These are phyloP conservation scores for Germaria angustata DNA, from an alignment of 2,888 invertebrate genomes.

Conservation along the genomic window DNA sequence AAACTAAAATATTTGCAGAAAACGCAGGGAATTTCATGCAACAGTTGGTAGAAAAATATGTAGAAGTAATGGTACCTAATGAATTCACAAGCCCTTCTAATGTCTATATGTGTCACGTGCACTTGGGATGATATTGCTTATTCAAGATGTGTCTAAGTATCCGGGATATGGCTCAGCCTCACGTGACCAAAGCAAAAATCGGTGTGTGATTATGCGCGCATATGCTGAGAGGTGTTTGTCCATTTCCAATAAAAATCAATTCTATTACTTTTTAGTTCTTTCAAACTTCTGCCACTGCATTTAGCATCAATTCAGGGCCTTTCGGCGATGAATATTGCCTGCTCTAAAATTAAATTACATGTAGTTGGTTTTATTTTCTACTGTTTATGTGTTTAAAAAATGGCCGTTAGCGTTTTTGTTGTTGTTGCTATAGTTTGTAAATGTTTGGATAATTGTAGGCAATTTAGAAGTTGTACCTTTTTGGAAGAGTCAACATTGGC, in stretches of 20 bases:
- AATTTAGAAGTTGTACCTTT: constrained; percentile 22
- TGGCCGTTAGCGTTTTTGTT: constrained; percentile 11
- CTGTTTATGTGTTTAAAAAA: not conserved
- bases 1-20: not conserved
- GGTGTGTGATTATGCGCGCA: no score
- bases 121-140: no score
- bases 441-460: constrained; percentile 51
- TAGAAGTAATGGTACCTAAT: no score
- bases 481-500: not conserved
- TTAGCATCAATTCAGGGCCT: not conserved
- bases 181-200: no score
- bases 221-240: no score
- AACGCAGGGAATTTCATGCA: not conserved
- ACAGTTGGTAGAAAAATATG: not conserved
- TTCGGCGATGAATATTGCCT: constrained; percentile 8
- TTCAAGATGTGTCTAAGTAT: no score
- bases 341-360: constrained; percentile 28
- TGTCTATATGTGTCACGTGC: no score
- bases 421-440: constrained; percentile 27
- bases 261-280: not conserved
- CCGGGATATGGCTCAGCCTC: no score
- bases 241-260: no score
- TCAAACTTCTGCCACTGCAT: not conserved
- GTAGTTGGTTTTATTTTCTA: constrained; percentile 29
- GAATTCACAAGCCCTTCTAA: no score